These are phyloP conservation scores for Dolichallabes microphthalmus DNA, from an alignment of 2,113 vertebrate genomes.

Conservation along the genomic window DNA sequence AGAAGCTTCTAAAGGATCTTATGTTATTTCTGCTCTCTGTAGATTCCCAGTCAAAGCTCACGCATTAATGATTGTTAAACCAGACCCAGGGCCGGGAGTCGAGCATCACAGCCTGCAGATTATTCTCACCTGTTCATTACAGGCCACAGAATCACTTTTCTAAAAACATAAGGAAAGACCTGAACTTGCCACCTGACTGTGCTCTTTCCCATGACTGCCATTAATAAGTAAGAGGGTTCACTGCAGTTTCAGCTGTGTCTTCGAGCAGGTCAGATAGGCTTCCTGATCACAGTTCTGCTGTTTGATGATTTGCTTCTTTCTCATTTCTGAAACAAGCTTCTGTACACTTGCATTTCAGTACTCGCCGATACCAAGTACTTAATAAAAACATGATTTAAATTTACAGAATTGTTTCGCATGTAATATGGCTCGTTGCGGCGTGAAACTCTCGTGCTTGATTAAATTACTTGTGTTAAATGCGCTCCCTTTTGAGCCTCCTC, in stretches of 20 bases:
- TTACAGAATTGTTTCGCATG: too few species aligned
- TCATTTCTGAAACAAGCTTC: neutral
- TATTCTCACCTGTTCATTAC: constrained; percentile 10
- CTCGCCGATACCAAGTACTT: too few species aligned
- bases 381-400: too few species aligned
- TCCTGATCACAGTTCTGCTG: neutral
- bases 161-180: neutral
- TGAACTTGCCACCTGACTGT: neutral
- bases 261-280: neutral
- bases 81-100: neutral
- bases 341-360: too few species aligned
- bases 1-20: constrained; percentile 27
- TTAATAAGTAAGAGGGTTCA: neutral
- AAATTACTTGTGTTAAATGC: too few species aligned
- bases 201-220: neutral
- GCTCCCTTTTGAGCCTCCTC: too few species aligned
- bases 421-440: too few species aligned
- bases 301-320: neutral
- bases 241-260: neutral
- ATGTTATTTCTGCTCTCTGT: neutral
- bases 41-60: neutral
- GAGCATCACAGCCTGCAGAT: neutral
- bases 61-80: constrained; percentile 12
- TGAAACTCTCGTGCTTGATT: too few species aligned
- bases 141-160: neutral